Base-by-base conservation (phyloP, 2,797 vertebrate genomes). In the Halcyon smyrnensis region DNA sequence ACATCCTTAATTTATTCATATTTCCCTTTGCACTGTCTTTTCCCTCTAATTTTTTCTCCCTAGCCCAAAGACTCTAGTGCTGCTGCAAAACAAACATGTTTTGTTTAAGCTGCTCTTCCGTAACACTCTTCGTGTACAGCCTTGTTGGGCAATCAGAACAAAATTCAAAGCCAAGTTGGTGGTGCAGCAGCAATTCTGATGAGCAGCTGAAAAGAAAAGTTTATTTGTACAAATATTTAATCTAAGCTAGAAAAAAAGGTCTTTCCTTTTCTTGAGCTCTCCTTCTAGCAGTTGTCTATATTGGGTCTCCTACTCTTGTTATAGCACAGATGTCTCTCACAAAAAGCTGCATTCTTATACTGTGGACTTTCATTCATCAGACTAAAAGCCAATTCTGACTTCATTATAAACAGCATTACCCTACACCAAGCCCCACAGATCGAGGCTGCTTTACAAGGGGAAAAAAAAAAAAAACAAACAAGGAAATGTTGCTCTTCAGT, bases 201-300 rank as follows among this genome's bases (percentile, higher is more conserved):
- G 95, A 97, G 97, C 92, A 95, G 90, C 96, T 96, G 96, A 97
- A 98, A 96, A 97, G 88, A 97, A 95, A 97, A 97, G 96, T 97
- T 97, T 97, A 94, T 97, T 98, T 98, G 96, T 97, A 96, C 96
- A 97, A 96, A 94, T 97, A 96, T 97, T 97, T 97, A 97, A 97
- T 97, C 95, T 92, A 88, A 97, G 95, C 94, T 96, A 87, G 77
- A 10, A 82, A 43, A 94, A 94, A 94, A 95, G 67, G 92, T 94
- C 93, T 96, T 97, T 94, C 94, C 95, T 97, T 97, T 97, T 96
- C 87, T 95, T 88, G 89, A 91, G 86, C 88, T 84, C 91, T 91
- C 91, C 90, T 95, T 97, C 92, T 89, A 96, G 84, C 90, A 88
- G 94, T 97, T 97, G 97, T 97, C 96, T 96, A 97, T 96, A 97